Percentiles rank a stretch among this genome's conserved stretches.
Conservation (phyloP, 2,888 invertebrate species). For the Kuschelorhynchus macadamiae region DNA sequence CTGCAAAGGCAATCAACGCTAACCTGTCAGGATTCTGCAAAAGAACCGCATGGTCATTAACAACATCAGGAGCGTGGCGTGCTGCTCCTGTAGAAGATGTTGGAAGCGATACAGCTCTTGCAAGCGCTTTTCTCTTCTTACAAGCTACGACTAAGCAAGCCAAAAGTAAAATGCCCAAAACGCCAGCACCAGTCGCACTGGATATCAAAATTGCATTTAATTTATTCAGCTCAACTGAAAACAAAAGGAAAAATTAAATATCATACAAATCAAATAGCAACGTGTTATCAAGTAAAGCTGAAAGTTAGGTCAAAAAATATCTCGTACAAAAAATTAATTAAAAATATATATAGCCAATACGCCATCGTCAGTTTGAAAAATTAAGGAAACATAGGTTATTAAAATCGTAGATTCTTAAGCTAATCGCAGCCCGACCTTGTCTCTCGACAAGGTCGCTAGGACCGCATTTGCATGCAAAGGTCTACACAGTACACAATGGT, state of each 20-base stretch:
- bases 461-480: too few species aligned
- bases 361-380: too few species aligned
- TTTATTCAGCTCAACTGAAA: conserved; percentile 60
- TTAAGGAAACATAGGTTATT: too few species aligned
- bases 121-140: conserved; percentile 61
- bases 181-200: conserved; percentile 66
- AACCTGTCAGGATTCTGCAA: conserved; percentile 70
- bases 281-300: too few species aligned
- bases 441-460: too few species aligned
- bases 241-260: conserved; percentile 9
- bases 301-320: too few species aligned
- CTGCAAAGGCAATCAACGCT: conserved; percentile 72
- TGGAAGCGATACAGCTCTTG: conserved; percentile 60
- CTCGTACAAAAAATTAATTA: too few species aligned
- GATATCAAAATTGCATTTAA: conserved; percentile 62
- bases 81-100: conserved; percentile 58
- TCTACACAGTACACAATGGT: too few species aligned
- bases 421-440: too few species aligned
- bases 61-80: conserved; percentile 50
- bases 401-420: too few species aligned
- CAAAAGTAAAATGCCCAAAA: conserved; percentile 63
- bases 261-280: too few species aligned
- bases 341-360: too few species aligned
- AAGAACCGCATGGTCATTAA: conserved; percentile 62
- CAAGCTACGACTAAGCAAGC: conserved; percentile 66